These are phyloP conservation scores for Ptychoptera contaminata DNA, from an alignment of 2,888 invertebrate species.

Conservation along the genomic window DNA sequence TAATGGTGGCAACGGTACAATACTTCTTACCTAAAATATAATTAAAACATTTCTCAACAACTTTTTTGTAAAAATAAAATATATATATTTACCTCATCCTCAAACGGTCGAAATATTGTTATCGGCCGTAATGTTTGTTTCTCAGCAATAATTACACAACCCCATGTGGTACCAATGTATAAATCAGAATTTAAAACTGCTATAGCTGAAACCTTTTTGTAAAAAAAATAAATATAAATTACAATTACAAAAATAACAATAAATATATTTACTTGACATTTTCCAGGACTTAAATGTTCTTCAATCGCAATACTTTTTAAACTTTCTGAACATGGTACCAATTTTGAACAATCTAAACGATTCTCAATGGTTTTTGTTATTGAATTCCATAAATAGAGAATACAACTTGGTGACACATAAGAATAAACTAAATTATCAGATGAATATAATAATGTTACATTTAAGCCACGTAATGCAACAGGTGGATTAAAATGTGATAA, in stretches of 20 bases:
- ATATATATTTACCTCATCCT: slow-evolving; percentile 48
- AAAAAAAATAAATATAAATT: neutral
- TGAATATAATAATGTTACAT: slow-evolving; percentile 54
- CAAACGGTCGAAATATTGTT: slow-evolving; percentile 83
- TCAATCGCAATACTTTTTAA: slow-evolving; percentile 82
- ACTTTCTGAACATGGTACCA: slow-evolving; percentile 84
- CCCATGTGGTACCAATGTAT: slow-evolving; percentile 90
- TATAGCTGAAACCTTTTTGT: slow-evolving; percentile 32
- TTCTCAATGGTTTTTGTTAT: slow-evolving; percentile 49
- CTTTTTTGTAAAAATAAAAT: neutral
- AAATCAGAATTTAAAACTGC: slow-evolving; percentile 50
- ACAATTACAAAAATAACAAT: neutral
- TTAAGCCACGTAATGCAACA: slow-evolving; percentile 40
- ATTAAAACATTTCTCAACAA: too few species aligned
- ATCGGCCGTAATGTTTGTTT: slow-evolving; percentile 64
- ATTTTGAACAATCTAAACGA: slow-evolving; percentile 78
- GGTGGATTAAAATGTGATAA: slow-evolving; percentile 43
- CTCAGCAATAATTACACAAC: slow-evolving; percentile 83
- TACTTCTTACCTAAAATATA: slow-evolving; percentile 9
- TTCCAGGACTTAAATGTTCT: slow-evolving; percentile 62
- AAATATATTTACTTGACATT: slow-evolving; percentile 45
- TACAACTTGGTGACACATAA: slow-evolving; percentile 73
- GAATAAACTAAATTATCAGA: slow-evolving; percentile 52
- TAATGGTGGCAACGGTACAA: slow-evolving; percentile 21
- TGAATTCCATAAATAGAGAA: slow-evolving; percentile 78